A percentile compares a stretch with the other conserved stretches of the same genome.
phyloP scores from a whole-genome alignment of 2,797 vertebrate species.

The Iguana delicatissima region DNA sequence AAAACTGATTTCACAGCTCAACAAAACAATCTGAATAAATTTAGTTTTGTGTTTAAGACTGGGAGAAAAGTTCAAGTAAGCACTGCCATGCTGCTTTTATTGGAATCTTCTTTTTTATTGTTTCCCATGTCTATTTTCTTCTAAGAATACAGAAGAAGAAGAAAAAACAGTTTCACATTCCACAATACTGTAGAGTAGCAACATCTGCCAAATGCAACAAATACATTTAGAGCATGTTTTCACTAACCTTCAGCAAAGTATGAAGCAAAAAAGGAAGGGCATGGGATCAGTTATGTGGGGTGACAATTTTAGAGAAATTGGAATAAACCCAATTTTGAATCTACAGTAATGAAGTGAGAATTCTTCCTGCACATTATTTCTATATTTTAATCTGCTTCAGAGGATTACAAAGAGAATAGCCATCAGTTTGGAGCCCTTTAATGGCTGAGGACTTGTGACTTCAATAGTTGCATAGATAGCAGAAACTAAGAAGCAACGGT shows the following conservation, averaged over 20 bases:
- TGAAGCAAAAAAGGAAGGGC: background rate
- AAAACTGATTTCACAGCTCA: conserved; percentile 60
- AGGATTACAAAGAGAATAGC: background rate
- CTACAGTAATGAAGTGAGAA: background rate
- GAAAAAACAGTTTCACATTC: conserved; percentile 67
- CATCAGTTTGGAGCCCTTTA: background rate
- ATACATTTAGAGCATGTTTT: conserved; percentile 56
- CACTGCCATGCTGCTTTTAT: conserved; percentile 58
- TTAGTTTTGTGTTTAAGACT: conserved; percentile 54
- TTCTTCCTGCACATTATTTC: background rate
- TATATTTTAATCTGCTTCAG: background rate
- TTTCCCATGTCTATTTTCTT: background rate
- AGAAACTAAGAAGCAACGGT: background rate
- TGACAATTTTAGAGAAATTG: background rate
- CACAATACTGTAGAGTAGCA: conserved; percentile 62
- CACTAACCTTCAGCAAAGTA: conserved; percentile 26
- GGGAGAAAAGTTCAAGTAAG: conserved; percentile 48
- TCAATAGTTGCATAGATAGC: background rate
- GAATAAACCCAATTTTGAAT: background rate
- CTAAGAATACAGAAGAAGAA: conserved; percentile 44
- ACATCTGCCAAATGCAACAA: conserved; percentile 69
- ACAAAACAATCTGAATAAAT: conserved; percentile 57
- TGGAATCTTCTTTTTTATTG: conserved; percentile 54
- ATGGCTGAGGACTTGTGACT: background rate
- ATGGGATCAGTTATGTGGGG: background rate